Evolutionary conservation across 2,888 invertebrate species (phyloP), one percentile per base, ranked within the genome.

Genomic region (Drosophila pseudotalamancana): DNA sequence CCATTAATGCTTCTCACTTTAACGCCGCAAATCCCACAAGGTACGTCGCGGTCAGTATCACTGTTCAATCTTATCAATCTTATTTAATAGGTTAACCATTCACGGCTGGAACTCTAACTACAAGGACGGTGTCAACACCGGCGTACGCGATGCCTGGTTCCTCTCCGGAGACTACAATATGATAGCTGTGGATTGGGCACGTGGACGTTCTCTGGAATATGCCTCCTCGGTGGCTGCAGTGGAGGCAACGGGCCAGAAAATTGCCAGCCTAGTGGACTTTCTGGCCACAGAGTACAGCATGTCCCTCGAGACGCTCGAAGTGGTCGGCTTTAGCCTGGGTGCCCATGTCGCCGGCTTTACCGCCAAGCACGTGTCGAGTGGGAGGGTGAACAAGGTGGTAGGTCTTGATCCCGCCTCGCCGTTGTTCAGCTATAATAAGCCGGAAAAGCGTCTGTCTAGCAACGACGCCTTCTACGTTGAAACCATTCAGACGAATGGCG

Each of bases 51-150:
- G 1, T 1, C 2, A 4, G 0, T 14, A 1, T 2, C 25, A 4
- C 6, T 16, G 6, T 4, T 21, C 3, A 1, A 19, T n/a, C 6
- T 27, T 14, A 19, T 19, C n/a, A n/a, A n/a, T n/a, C n/a, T n/a
- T n/a, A n/a, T n/a, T n/a, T 45, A 14, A 0, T 39, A 89, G 89
- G 34, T 65, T 91, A 27, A 79, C 93, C 18, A 92, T 93, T 27
- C 94, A 94, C 69, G 94, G 94, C 9, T 94, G 94, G 94, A 92
- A 92, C 56, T 93, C 93, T 69, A 92, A 93, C 79, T 93, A 93
- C 42, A 90, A 91, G 59, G 92, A 93, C 40, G 74, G 70, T 4
- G 54, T 90, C 0, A 90, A 90, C 50, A 55, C 21, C 3, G 68
- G 72, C 4, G 70, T 90, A 1, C 88, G 89, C 18, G 50, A 63